Percentiles rank a stretch among this genome's conserved stretches.
Conservation (phyloP, 92 coral and sea anemone species). For the Palythoa grandiflora region DNA sequence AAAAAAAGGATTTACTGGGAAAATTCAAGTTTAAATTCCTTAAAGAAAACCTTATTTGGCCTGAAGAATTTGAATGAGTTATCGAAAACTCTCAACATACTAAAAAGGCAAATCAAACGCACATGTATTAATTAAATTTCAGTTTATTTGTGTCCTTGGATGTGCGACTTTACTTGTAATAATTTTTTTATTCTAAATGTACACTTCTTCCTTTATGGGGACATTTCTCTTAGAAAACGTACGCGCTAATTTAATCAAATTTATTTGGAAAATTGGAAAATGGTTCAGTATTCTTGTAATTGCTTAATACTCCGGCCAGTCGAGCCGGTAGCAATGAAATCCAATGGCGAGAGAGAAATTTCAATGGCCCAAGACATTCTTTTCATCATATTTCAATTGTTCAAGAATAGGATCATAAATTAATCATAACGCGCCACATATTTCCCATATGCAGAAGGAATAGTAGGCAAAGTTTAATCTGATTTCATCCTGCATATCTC, state of each 20-base stretch:
- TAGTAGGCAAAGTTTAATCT: too few species aligned
- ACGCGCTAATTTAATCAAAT: background rate
- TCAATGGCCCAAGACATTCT: background rate
- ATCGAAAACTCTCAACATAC: background rate
- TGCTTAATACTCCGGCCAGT: background rate
- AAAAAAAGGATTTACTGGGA: too few species aligned
- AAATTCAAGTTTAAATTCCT: too few species aligned
- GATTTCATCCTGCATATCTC: too few species aligned
- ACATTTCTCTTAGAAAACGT: background rate
- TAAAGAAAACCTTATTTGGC: too few species aligned
- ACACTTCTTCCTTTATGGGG: background rate
- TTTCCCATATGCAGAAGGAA: too few species aligned
- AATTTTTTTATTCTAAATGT: background rate
- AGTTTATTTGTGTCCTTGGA: background rate
- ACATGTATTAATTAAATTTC: background rate
- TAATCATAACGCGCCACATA: too few species aligned
- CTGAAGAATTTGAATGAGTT: too few species aligned
- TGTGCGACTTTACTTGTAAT: background rate
- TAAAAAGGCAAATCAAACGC: background rate
- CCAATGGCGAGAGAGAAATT: background rate
- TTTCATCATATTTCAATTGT: background rate
- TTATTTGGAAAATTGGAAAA: background rate
- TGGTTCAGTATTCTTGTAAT: background rate
- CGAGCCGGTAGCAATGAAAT: background rate
- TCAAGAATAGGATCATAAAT: background rate